These are phyloP conservation scores for Vidua chalybeata DNA, from an alignment of 2,113 vertebrate species.

Conservation along the genomic window DNA sequence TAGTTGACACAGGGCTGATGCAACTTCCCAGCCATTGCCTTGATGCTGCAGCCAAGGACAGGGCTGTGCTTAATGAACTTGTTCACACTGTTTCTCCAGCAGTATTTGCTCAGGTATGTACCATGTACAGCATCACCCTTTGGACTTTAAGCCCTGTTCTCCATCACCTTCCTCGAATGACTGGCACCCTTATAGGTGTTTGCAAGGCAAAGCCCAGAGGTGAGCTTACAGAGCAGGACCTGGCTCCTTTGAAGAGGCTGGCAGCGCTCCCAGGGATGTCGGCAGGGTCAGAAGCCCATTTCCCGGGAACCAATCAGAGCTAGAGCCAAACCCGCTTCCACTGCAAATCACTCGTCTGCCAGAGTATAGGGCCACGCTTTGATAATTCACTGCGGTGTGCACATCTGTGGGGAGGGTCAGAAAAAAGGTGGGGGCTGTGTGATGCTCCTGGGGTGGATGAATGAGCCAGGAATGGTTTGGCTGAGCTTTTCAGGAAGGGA, in stretches of 20 bases:
- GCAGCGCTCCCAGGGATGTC: neutral
- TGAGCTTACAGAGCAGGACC: neutral
- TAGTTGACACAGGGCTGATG: neutral
- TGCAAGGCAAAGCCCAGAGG: neutral
- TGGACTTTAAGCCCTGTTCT: neutral
- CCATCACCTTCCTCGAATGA: neutral
- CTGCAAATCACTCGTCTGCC: neutral
- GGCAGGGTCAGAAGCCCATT: neutral
- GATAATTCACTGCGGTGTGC: neutral
- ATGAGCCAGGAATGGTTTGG: neutral
- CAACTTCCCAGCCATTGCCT: neutral
- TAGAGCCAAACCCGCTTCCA: conserved; percentile 4
- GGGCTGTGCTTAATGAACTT: neutral
- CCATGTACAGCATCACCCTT: neutral
- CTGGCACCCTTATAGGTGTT: neutral
- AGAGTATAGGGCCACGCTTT: fast-evolving
- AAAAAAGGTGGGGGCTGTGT: neutral
- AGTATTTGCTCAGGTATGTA: neutral
- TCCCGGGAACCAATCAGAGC: neutral
- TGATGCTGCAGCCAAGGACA: neutral
- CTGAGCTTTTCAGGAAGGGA: neutral
- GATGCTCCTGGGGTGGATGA: neutral
- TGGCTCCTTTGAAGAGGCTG: conserved; percentile 14
- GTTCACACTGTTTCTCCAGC: neutral
- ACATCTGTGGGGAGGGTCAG: neutral